A percentile compares a stretch with the other conserved stretches of the same genome.
Evolutionary conservation across 2,113 vertebrate species (phyloP).

Genomic region (Etia nguti): DNA sequence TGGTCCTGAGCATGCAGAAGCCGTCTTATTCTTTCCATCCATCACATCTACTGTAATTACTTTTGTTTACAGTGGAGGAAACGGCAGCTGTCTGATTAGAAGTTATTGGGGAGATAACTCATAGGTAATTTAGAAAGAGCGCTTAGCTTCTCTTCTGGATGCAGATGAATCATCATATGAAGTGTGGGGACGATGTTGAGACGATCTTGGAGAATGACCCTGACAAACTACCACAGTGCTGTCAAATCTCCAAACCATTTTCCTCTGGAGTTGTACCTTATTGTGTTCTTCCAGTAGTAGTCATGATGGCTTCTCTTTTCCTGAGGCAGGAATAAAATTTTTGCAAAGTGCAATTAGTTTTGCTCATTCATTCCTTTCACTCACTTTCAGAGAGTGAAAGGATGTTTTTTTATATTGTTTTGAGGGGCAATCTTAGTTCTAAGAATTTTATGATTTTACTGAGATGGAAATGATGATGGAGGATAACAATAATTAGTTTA

Average conservation of each 20-base stretch:
- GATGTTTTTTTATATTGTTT: neutral
- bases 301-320: conserved; percentile 9
- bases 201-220: conserved; percentile 40
- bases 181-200: conserved; percentile 10
- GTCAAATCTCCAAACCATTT: conserved; percentile 40
- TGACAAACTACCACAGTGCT: conserved; percentile 46
- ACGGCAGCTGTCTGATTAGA: conserved; percentile 68
- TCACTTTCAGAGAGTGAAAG: neutral
- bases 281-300: conserved; percentile 8
- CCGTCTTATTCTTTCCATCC: conserved; percentile 66
- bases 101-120: conserved; percentile 72
- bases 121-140: conserved; percentile 60
- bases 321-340: conserved; percentile 11
- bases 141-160: conserved; percentile 50
- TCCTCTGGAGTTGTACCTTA: neutral
- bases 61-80: conserved; percentile 74
- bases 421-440: neutral
- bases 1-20: conserved; percentile 63
- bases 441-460: neutral
- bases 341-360: conserved; percentile 35
- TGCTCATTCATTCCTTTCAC: too few species aligned
- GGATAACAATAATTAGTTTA: neutral
- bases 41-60: conserved; percentile 74
- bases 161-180: conserved; percentile 62
- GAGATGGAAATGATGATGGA: neutral